phyloP scores from a whole-genome alignment of 1,140 invertebrate genomes.

The Sycophila sp. region DNA sequence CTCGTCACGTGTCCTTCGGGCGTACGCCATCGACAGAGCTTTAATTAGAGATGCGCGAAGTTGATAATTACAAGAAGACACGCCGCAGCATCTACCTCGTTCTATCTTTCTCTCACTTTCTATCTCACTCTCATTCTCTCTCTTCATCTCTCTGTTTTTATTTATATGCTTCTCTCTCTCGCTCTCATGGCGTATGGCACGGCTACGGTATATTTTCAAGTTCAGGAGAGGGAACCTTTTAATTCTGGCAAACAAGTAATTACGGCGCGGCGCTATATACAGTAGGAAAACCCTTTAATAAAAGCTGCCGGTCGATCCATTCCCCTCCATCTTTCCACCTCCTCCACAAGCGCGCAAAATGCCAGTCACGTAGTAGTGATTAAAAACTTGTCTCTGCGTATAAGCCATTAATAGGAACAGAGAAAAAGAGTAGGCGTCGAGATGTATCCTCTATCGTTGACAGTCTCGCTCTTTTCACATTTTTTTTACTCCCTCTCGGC shows the following conservation, averaged over 20 bases:
- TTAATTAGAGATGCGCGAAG: conserved; percentile 24
- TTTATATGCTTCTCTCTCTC: too few species aligned
- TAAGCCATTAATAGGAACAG: conserved; percentile 16
- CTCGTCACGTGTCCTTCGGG: conserved; percentile 13
- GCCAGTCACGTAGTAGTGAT: conserved; percentile 32
- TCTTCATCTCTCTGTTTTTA: too few species aligned
- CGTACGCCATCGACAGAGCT: conserved; percentile 18
- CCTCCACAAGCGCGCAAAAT: too few species aligned
- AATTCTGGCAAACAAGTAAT: conserved; percentile 31
- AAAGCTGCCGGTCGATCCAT: neutral
- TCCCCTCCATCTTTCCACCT: too few species aligned
- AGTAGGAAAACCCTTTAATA: neutral
- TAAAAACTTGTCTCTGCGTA: conserved; percentile 29
- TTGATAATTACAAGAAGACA: conserved; percentile 32
- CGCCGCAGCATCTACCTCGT: too few species aligned
- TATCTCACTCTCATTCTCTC: neutral
- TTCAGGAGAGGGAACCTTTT: conserved; percentile 13
- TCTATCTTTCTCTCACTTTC: too few species aligned
- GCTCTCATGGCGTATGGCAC: neutral
- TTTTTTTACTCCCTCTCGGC: conserved; percentile 7
- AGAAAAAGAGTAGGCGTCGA: neutral
- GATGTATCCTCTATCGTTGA: neutral
- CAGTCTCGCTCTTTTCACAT: neutral
- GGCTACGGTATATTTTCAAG: neutral
- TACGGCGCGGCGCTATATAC: conserved; percentile 6